Conservation (phyloP, 2,888 invertebrate species). For the Cephus nigrinus region DNA sequence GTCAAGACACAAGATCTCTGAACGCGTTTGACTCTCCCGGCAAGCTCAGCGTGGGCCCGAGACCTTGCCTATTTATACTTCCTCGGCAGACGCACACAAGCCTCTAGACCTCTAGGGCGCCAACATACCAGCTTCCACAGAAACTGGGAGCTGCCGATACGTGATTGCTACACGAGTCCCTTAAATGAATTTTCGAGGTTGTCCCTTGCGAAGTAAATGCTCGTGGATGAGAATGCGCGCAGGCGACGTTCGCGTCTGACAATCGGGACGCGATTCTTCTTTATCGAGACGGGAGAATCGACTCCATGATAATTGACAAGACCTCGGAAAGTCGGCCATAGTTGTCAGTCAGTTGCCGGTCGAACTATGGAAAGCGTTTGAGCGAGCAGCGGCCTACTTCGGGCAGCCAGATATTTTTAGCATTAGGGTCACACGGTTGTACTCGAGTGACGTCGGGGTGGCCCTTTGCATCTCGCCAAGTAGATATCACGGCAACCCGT, state of each 20-base stretch:
- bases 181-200: not conserved
- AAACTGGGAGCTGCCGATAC: not conserved
- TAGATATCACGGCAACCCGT: not conserved
- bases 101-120: not conserved
- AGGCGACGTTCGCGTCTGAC: not conserved
- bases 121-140: not conserved
- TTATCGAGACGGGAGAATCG: not conserved
- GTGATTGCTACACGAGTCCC: not conserved
- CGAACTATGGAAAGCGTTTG: constrained; percentile 56
- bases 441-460: not conserved
- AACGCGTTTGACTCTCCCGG: constrained; percentile 41
- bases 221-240: not conserved
- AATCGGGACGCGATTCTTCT: not conserved
- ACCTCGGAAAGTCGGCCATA: not conserved
- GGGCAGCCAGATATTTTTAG: constrained; percentile 55
- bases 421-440: constrained; percentile 55
- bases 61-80: constrained; percentile 60
- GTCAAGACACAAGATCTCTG: constrained; percentile 25
- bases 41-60: constrained; percentile 52
- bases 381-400: constrained; percentile 52
- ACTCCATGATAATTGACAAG: not conserved
- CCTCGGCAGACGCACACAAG: constrained; percentile 18
- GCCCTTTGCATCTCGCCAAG: not conserved
- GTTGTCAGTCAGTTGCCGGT: constrained; percentile 7
- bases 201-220: not conserved